These are phyloP conservation scores for Toxostoma redivivum DNA, from an alignment of 2,113 vertebrate genomes.

Conservation along the genomic window DNA sequence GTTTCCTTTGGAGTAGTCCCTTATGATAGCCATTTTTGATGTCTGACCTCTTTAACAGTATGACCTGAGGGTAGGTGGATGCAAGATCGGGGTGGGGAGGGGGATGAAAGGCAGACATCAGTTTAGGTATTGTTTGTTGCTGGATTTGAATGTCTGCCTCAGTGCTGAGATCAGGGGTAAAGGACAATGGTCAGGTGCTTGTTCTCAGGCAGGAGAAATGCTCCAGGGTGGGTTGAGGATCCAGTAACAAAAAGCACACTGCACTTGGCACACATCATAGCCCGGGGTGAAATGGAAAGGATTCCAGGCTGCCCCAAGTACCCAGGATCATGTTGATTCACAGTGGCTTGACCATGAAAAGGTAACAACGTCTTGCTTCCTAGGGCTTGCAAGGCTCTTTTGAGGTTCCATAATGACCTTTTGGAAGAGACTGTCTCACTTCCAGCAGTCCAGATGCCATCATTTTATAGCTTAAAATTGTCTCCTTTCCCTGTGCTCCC, in stretches of 20 bases:
- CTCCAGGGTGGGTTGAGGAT: neutral
- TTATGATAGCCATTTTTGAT: neutral
- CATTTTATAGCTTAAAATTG: neutral
- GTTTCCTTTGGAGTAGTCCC: neutral
- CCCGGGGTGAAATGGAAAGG: neutral
- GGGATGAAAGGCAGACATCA: neutral
- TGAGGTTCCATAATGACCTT: neutral
- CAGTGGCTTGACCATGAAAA: neutral
- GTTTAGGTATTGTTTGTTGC: neutral
- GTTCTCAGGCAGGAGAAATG: neutral
- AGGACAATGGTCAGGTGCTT: neutral
- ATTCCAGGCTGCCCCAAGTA: neutral
- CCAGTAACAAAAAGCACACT: neutral
- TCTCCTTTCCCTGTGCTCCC: neutral
- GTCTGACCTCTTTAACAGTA: neutral
- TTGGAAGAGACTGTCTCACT: neutral
- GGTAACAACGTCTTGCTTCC: neutral
- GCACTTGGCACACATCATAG: neutral
- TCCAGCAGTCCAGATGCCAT: neutral
- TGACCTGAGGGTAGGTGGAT: constrained; percentile 12
- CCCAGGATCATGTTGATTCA: neutral
- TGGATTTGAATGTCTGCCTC: neutral
- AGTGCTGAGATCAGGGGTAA: neutral
- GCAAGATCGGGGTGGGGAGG: neutral
- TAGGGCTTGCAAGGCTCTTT: neutral